A percentile compares a stretch with the other conserved stretches of the same genome.
These are phyloP conservation scores for Scaeva pyrastri DNA, from an alignment of 2,888 invertebrate species.

Conservation along the genomic window DNA sequence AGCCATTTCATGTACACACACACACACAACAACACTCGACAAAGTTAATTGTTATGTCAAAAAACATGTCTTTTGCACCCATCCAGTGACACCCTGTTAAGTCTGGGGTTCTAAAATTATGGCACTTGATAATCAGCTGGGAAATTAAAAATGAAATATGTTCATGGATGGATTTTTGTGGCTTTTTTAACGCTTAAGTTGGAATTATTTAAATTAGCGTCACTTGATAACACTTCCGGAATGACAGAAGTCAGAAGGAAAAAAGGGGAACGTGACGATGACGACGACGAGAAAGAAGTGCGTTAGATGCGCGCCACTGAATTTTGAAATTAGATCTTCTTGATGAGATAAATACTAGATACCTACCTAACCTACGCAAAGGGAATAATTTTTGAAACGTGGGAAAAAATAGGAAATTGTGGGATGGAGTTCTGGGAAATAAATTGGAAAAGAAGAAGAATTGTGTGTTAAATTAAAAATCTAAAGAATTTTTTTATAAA, in stretches of 20 bases:
- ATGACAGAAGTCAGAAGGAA: neutral
- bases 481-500: neutral
- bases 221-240: constrained; percentile 40
- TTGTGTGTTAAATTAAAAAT: constrained; percentile 6
- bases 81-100: neutral
- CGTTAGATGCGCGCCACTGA: constrained; percentile 60
- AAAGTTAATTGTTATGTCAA: constrained; percentile 62
- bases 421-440: constrained; percentile 35
- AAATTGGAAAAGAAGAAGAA: constrained; percentile 3
- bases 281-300: constrained; percentile 10
- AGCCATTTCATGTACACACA: neutral
- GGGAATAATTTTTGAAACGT: constrained; percentile 8
- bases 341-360: neutral
- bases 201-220: constrained; percentile 42
- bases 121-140: constrained; percentile 57
- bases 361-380: neutral
- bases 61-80: constrained; percentile 39
- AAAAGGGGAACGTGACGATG: constrained; percentile 12
- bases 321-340: constrained; percentile 57
- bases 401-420: constrained; percentile 43
- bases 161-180: neutral
- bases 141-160: constrained; percentile 66
- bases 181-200: constrained; percentile 23
- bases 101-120: neutral
- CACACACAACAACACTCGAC: constrained; percentile 25